These are phyloP conservation scores for Seriola aureovittata DNA, from an alignment of 2,113 vertebrate species.

Conservation along the genomic window DNA sequence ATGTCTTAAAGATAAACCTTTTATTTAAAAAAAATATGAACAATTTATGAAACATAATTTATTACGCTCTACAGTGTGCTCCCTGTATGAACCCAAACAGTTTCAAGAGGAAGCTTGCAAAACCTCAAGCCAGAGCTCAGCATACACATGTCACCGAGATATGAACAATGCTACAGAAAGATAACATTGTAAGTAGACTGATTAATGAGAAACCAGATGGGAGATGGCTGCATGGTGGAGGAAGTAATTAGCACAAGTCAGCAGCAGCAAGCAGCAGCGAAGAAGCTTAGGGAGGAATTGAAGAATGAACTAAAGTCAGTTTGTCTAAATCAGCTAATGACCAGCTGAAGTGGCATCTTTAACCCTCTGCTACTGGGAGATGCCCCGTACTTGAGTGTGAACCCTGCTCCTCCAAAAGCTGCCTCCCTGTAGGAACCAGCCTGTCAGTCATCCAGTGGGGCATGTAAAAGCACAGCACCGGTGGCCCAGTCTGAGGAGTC, in stretches of 20 bases:
- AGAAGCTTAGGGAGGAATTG: background rate
- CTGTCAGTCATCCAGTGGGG: conserved; percentile 63
- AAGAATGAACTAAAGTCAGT: background rate
- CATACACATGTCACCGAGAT: background rate
- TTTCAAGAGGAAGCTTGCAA: conserved; percentile 2
- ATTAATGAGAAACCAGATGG: conserved; percentile 39
- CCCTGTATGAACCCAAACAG: background rate
- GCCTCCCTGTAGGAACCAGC: conserved; percentile 40
- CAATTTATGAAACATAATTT: background rate
- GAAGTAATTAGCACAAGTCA: conserved; percentile 36
- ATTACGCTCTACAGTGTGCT: background rate
- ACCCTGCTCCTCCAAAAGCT: conserved; percentile 2
- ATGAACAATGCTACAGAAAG: conserved; percentile 2
- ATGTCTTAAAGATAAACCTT: background rate
- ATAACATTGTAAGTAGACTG: conserved; percentile 10
- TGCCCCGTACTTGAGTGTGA: background rate
- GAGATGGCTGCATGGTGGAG: conserved; percentile 18
- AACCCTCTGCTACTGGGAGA: conserved; percentile 12
- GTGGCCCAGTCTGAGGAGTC: conserved; percentile 45
- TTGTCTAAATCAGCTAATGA: background rate
- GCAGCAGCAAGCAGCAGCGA: background rate
- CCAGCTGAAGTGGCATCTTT: background rate
- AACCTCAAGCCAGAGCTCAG: background rate
- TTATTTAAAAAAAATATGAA: background rate
- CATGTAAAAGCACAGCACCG: conserved; percentile 54